Conservation (phyloP, 2,888 invertebrate genomes). For the Lasioglossum zephyrum region DNA sequence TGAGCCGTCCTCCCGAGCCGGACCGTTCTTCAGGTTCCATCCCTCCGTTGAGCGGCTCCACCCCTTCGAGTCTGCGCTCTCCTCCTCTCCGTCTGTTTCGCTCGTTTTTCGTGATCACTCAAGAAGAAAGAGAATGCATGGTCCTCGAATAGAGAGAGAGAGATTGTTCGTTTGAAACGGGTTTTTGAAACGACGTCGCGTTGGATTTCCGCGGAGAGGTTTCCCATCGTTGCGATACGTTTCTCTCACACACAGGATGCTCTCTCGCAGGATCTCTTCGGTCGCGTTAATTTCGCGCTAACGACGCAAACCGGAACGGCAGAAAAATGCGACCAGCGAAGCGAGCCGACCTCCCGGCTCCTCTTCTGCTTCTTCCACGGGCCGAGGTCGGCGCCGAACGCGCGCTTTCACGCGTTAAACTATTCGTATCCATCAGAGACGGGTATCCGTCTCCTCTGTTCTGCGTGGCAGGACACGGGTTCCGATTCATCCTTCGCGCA, state of each 20-base stretch:
- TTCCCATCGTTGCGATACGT: constrained; percentile 23
- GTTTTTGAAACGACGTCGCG: constrained; percentile 73
- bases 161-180: constrained; percentile 65
- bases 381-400: constrained; percentile 21
- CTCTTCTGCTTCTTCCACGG: constrained; percentile 29
- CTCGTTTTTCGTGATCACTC: constrained; percentile 19
- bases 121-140: neutral
- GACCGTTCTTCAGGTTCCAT: constrained; percentile 60
- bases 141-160: neutral
- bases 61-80: constrained; percentile 72
- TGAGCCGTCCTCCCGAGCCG: constrained; percentile 51
- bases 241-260: no score
- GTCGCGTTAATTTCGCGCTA: constrained; percentile 9
- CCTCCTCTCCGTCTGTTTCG: constrained; percentile 37
- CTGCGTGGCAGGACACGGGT: constrained; percentile 67
- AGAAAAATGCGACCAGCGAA: constrained; percentile 2
- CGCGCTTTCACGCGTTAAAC: constrained; percentile 46
- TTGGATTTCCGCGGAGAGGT: constrained; percentile 30
- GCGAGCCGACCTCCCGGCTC: constrained; percentile 36
- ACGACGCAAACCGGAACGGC: constrained; percentile 1
- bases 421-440: constrained; percentile 44
- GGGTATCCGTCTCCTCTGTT: constrained; percentile 46
- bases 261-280: neutral
- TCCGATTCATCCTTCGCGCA: constrained; percentile 71
- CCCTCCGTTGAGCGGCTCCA: constrained; percentile 70